Evolutionary conservation across 2,797 vertebrate species (phyloP), one percentile per base, ranked within the genome.

Genomic region (Euthynnus affinis): DNA sequence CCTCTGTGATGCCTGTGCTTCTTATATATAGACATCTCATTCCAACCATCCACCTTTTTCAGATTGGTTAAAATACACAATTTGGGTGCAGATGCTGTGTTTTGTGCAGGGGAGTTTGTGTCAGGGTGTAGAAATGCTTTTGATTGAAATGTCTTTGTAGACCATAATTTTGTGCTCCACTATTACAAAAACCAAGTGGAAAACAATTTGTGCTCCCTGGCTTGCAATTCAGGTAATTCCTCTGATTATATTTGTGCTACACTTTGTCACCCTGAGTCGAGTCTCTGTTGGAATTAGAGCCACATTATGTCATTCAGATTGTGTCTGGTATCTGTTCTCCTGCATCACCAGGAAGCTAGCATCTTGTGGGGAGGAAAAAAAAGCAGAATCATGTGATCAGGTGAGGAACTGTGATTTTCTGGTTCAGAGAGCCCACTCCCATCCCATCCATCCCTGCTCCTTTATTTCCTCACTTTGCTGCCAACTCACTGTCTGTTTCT

Each of bases 11-110:
- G 76, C 65, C 75, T 56, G 55, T 70, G 66, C 84, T 85, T 82
- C 17, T 84, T 84, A 80, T 80, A 90, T 77, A 90, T 52, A 89
- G 81, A 91, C 83, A 88, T 89, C 86, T 91, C 84, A 89, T 82
- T 83, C 62, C 67, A 87, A 68, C 58, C 44, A 44, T 77, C 63
- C 71, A 80, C 79, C 77, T 84, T 18, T 86, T 76, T 71, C 51
- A 80, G 79, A 85, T 80, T 78, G 71, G 62, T 55, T 59, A 42
- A 83, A 85, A 89, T 66, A 62, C 55, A 70, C 74, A 69, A 68
- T 83, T 84, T 57, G 55, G 57, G 65, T 52, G 44, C 46, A 71
- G 60, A 68, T 25, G 52, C 49, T 49, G 3, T 5, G 8, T 25
- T 68, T 49, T 61, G 3, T 18, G 46, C 7, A 3, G 18, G 7